A percentile compares a stretch with the other conserved stretches of the same genome.
Evolutionary conservation across 2,888 invertebrate species (phyloP).

Genomic region (Drymonia ruficornis): DNA sequence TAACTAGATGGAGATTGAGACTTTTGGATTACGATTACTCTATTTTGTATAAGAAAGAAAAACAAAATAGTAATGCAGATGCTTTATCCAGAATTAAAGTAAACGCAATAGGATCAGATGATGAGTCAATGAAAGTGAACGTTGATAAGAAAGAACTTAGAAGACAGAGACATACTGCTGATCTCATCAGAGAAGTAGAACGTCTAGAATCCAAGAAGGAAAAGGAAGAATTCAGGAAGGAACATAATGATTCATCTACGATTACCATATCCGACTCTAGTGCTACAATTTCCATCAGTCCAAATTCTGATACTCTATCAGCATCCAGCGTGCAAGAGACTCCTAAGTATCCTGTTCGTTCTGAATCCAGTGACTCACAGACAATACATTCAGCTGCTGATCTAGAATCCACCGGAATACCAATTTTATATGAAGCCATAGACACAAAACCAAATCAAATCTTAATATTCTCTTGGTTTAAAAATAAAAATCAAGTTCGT

Average conservation of each 20-base stretch:
- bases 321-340: no score
- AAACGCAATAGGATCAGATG: not conserved
- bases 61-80: not conserved
- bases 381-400: not conserved
- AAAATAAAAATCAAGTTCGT: not conserved
- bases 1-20: not conserved
- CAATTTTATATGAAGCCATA: not conserved
- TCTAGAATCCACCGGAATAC: not conserved
- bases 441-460: slow-evolving; percentile 1
- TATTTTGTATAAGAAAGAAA: not conserved
- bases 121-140: not conserved
- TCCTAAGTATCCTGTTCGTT: not conserved
- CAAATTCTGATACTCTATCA: no score
- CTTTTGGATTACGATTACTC: not conserved
- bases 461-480: not conserved
- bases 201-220: no score
- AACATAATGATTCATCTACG: no score
- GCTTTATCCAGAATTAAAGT: not conserved
- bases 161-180: slow-evolving; percentile 30
- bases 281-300: no score
- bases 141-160: slow-evolving; percentile 11
- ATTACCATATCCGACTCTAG: no score
- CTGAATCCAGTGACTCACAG: not conserved
- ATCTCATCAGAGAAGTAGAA: no score
- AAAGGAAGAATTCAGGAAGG: no score